A percentile compares a stretch with the other conserved stretches of the same genome.
Evolutionary conservation across 1,140 invertebrate species (phyloP).

Genomic region (Holotrichia oblita): DNA sequence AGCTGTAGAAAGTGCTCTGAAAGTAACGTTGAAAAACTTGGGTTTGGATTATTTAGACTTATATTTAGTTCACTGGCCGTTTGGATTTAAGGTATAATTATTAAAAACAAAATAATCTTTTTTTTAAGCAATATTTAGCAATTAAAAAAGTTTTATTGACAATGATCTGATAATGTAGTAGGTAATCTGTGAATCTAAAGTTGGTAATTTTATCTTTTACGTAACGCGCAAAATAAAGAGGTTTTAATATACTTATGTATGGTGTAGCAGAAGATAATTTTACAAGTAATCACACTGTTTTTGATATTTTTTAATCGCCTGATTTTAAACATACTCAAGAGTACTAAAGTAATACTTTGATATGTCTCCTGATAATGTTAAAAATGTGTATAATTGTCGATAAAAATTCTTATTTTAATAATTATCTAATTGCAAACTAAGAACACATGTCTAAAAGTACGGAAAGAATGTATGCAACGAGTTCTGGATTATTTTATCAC

Average conservation of each 20-base stretch:
- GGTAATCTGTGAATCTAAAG: background rate
- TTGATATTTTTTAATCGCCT: background rate
- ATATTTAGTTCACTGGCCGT: conserved; percentile 84
- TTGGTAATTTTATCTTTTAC: conserved; percentile 10
- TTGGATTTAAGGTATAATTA: conserved; percentile 60
- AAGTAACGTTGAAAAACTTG: conserved; percentile 71
- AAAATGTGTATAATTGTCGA: background rate
- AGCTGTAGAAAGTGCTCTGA: conserved; percentile 69
- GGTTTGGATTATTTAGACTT: conserved; percentile 81
- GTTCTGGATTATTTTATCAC: no score
- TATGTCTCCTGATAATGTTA: background rate
- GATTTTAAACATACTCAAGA: background rate
- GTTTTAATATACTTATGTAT: background rate
- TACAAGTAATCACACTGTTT: background rate
- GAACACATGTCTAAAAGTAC: no score
- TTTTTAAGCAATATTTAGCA: background rate
- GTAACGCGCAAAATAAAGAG: background rate
- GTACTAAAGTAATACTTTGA: background rate
- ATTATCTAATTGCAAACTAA: no score
- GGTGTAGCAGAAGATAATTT: background rate
- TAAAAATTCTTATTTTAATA: background rate
- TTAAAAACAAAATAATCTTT: background rate
- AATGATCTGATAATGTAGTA: background rate
- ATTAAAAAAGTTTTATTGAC: conserved; percentile 3
- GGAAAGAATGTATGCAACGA: no score